Percentiles rank a stretch among this genome's conserved stretches.
These are phyloP conservation scores for Synaphobranchus kaupii DNA, from an alignment of 2,797 vertebrate genomes.

Conservation along the genomic window DNA sequence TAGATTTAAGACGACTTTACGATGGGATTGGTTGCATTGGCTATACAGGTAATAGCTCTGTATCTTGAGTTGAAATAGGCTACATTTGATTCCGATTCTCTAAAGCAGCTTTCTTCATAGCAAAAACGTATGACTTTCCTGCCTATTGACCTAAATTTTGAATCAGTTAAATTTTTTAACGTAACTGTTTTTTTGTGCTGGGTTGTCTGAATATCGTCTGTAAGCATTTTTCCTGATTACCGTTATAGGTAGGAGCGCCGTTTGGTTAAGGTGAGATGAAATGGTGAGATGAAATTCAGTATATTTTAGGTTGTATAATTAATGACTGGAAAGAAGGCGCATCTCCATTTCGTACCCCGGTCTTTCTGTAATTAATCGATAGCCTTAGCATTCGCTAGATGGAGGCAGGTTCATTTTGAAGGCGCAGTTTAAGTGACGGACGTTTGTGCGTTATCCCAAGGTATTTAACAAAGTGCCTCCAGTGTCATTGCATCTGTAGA, in stretches of 20 bases:
- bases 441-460: background rate
- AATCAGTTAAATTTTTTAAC: conserved; percentile 24
- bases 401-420: conserved; percentile 55
- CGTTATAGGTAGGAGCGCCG: conserved; percentile 23
- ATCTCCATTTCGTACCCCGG: conserved; percentile 50
- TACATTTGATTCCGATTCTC: background rate
- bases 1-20: background rate
- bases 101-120: conserved; percentile 1
- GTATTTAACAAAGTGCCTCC: background rate
- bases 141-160: conserved; percentile 44
- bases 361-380: conserved; percentile 61
- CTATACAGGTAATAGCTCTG: conserved; percentile 18
- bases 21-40: background rate
- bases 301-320: conserved; percentile 62
- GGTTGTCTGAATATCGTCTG: background rate
- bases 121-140: conserved; percentile 30
- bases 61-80: background rate
- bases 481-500: conserved; percentile 2
- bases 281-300: conserved; percentile 44
- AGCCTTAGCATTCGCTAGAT: conserved; percentile 52
- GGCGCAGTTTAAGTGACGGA: conserved; percentile 49
- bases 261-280: conserved; percentile 37
- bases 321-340: conserved; percentile 69
- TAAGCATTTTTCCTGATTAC: background rate
- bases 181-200: background rate